These are phyloP conservation scores for Shinisaurus crocodilurus DNA, from an alignment of 2,113 vertebrate species.

Conservation along the genomic window DNA sequence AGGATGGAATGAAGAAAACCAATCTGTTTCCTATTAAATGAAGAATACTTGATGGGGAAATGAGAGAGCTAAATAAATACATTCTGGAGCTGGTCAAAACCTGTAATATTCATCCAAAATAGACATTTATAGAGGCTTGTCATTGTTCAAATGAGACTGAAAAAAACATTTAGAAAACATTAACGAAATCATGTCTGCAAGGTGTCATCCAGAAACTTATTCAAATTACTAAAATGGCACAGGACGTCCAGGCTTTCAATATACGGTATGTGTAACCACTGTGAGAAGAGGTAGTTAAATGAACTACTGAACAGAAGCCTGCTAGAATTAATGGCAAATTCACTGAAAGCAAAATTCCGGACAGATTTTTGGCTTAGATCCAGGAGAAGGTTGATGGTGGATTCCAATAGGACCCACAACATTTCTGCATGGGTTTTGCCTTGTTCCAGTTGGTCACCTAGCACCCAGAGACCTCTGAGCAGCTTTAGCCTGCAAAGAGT, in stretches of 20 bases:
- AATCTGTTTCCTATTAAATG: conserved; percentile 10
- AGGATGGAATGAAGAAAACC: not conserved
- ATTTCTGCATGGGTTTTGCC: not conserved
- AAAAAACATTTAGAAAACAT: not conserved
- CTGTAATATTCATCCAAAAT: not conserved
- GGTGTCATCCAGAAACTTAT: not conserved
- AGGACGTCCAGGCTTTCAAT: not conserved
- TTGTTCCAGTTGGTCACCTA: not conserved
- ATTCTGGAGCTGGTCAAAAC: not conserved
- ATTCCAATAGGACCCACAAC: not conserved
- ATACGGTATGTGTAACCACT: not conserved
- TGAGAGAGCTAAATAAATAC: not conserved
- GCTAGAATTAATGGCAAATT: not conserved
- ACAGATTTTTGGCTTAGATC: not conserved
- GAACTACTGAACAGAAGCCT: no score
- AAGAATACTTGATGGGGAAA: not conserved
- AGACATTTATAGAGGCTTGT: not conserved
- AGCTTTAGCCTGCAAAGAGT: not conserved
- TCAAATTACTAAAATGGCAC: not conserved
- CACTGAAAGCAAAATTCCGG: not conserved
- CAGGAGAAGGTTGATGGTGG: not conserved
- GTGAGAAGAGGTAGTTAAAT: not conserved
- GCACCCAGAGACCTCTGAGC: not conserved
- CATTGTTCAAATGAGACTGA: not conserved
- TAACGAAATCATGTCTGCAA: not conserved